phyloP scores from a whole-genome alignment of 2,113 vertebrate species.

The Accipiter cooperii region DNA sequence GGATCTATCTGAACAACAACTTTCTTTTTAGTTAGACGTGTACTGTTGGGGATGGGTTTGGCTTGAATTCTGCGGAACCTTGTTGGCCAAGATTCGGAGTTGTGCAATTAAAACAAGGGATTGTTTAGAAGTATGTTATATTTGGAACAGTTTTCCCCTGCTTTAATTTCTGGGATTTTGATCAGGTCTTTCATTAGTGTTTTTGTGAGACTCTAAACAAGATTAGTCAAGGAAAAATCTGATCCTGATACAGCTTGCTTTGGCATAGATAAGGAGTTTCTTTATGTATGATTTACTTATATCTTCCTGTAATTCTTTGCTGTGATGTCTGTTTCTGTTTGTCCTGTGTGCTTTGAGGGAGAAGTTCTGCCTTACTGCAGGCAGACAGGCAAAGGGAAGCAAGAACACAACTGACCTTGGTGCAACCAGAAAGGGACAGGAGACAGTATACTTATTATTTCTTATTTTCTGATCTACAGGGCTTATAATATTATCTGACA shows the following conservation, averaged over 20 bases:
- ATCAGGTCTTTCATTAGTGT: background rate
- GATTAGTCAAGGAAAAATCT: background rate
- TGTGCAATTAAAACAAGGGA: background rate
- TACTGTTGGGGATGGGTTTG: background rate
- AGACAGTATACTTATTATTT: background rate
- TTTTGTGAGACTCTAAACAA: background rate
- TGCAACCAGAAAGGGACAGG: background rate
- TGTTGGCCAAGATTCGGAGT: background rate
- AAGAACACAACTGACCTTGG: background rate
- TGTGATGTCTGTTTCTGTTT: background rate
- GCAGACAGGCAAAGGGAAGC: background rate
- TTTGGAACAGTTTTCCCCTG: background rate
- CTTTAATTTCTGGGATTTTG: background rate
- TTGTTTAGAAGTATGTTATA: background rate
- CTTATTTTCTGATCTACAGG: background rate
- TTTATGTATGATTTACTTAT: background rate
- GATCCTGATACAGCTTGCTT: background rate
- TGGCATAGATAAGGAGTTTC: background rate
- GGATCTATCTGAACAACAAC: constrained; percentile 15
- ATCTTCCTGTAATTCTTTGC: background rate
- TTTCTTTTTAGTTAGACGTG: background rate
- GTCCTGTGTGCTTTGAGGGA: background rate
- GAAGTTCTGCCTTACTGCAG: background rate
- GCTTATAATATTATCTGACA: background rate
- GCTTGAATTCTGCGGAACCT: background rate